Evolutionary conservation across 1,140 invertebrate genomes (phyloP).

Genomic region (Xylocopa sonorina): DNA sequence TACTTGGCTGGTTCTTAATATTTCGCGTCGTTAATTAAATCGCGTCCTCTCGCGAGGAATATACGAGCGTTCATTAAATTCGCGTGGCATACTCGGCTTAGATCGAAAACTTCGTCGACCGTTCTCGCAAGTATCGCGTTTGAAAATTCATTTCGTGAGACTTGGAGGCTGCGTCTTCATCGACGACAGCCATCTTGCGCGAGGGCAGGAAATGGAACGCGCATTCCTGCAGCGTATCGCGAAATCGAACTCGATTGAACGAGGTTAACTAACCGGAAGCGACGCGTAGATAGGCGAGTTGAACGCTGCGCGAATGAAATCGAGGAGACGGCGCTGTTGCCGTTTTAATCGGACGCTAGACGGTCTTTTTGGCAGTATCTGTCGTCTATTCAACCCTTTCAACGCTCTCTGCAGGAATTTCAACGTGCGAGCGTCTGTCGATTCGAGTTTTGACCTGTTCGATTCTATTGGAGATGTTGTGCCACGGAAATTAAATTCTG

Average conservation of each 20-base stretch:
- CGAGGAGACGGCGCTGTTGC: conserved; percentile 31
- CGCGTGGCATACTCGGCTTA: neutral
- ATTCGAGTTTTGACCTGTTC: neutral
- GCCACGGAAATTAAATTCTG: neutral
- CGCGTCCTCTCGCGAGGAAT: neutral
- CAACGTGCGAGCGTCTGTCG: neutral
- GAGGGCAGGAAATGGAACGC: conserved; percentile 50
- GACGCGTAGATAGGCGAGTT: conserved; percentile 62
- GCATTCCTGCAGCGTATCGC: conserved; percentile 70
- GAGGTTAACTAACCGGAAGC: conserved; percentile 74
- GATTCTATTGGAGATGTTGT: neutral
- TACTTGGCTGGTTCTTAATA: conserved; percentile 24
- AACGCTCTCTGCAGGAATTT: conserved; percentile 11
- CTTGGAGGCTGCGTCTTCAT: too few species aligned
- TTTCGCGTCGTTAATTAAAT: conserved; percentile 17
- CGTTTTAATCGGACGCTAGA: conserved; percentile 44
- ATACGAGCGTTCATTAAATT: neutral
- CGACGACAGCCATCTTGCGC: too few species aligned
- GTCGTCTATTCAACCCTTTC: conserved; percentile 30
- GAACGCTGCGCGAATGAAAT: conserved; percentile 58
- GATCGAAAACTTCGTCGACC: too few species aligned
- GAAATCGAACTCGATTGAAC: conserved; percentile 67
- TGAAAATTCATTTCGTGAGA: neutral
- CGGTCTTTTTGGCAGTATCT: conserved; percentile 2
- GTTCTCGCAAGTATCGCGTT: too few species aligned